Evolutionary conservation across 2,797 vertebrate species (phyloP).

Genomic region (Acanthis flammea): DNA sequence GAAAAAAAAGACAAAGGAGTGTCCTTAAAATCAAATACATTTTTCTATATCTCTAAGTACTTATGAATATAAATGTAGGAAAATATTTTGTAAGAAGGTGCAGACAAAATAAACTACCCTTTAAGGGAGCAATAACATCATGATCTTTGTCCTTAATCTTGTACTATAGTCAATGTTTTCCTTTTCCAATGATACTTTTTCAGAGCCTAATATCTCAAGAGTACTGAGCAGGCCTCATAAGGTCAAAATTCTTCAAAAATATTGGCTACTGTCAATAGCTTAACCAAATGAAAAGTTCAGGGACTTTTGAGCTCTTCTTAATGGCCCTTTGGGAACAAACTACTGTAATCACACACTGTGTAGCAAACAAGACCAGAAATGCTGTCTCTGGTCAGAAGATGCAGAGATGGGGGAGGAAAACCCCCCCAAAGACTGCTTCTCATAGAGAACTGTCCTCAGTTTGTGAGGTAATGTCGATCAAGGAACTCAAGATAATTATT

Average conservation of each 20-base stretch:
- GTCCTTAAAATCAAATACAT: background rate
- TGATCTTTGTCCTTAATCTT: background rate
- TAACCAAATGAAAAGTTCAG: background rate
- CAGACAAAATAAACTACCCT: background rate
- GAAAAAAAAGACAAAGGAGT: background rate
- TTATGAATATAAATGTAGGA: background rate
- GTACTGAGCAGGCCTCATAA: background rate
- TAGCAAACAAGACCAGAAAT: background rate
- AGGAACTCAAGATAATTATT: background rate
- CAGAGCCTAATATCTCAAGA: background rate
- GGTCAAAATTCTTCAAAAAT: background rate
- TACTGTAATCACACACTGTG: no score
- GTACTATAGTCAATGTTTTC: background rate
- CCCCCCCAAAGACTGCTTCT: background rate
- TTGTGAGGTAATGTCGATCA: background rate
- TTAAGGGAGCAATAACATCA: background rate
- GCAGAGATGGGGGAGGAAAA: background rate
- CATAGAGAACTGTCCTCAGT: background rate
- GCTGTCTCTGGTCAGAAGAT: no score
- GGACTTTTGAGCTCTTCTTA: background rate
- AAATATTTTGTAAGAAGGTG: background rate
- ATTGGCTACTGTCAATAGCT: background rate
- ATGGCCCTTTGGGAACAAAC: background rate
- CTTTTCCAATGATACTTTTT: background rate
- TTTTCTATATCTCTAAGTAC: background rate